Conservation (phyloP, 2,113 vertebrate genomes). For the Zosterops hypoxanthus region DNA sequence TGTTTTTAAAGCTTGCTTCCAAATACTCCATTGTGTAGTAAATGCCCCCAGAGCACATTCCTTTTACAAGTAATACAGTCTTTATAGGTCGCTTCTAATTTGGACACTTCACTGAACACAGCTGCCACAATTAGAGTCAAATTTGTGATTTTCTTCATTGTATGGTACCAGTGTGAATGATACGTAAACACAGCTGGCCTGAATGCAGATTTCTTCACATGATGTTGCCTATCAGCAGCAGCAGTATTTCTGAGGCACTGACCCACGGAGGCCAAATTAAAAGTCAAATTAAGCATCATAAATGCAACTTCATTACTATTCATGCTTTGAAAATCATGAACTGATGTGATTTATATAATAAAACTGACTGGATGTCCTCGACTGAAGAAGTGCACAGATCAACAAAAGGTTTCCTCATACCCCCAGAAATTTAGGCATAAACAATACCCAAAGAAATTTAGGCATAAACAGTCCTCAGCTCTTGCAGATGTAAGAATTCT, state of each 20-base stretch:
- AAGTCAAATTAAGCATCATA: conserved; percentile 57
- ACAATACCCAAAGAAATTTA: background rate
- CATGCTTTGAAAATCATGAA: background rate
- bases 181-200: conserved; percentile 62
- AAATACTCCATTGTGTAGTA: conserved; percentile 44
- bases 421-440: background rate
- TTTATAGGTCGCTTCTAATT: conserved; percentile 62
- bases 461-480: background rate
- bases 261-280: conserved; percentile 50
- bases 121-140: conserved; percentile 66
- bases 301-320: conserved; percentile 16
- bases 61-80: conserved; percentile 21
- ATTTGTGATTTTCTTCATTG: conserved; percentile 66
- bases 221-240: background rate
- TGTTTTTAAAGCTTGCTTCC: conserved; percentile 39
- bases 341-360: background rate
- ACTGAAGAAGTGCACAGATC: background rate
- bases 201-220: conserved; percentile 41
- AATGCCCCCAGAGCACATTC: conserved; percentile 16
- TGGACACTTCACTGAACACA: conserved; percentile 67
- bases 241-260: conserved; percentile 16
- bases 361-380: background rate
- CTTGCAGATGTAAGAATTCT: background rate
- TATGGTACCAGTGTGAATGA: conserved; percentile 44
- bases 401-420: background rate